A percentile compares a stretch with the other conserved stretches of the same genome.
Evolutionary conservation across 2,797 vertebrate genomes (phyloP).

Genomic region (Acrossocheilus fasciatus): DNA sequence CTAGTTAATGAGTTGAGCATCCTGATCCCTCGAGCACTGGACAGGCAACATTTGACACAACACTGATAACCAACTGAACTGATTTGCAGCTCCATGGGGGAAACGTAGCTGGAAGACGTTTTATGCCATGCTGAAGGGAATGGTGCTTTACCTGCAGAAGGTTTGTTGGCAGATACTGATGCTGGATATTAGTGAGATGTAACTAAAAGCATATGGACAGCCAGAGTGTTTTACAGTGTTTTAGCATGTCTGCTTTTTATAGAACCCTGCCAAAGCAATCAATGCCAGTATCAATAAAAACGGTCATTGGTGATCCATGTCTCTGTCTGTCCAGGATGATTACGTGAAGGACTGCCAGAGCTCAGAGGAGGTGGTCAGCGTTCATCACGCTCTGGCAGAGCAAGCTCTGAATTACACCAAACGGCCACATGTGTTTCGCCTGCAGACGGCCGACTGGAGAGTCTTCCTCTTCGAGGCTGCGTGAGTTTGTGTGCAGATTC

Average conservation of each 20-base stretch:
- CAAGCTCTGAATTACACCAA: slow-evolving; percentile 88
- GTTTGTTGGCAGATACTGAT: slow-evolving; percentile 67
- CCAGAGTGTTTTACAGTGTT: not conserved
- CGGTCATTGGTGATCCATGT: not conserved
- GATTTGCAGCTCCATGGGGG: slow-evolving; percentile 87
- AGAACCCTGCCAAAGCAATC: not conserved
- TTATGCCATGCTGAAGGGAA: slow-evolving; percentile 85
- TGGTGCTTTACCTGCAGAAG: slow-evolving; percentile 91
- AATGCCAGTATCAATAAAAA: not conserved
- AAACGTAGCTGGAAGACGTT: slow-evolving; percentile 93
- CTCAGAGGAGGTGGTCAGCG: slow-evolving; percentile 87
- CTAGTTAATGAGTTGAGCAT: not conserved
- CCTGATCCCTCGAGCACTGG: not conserved
- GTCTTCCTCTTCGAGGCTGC: slow-evolving; percentile 82
- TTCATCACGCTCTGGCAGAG: slow-evolving; percentile 90
- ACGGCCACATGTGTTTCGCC: slow-evolving; percentile 88
- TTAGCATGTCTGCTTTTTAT: not conserved
- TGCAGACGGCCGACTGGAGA: slow-evolving; percentile 92
- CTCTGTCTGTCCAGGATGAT: slow-evolving; percentile 72
- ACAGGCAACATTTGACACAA: not conserved
- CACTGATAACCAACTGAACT: not conserved
- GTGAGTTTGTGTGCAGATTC: slow-evolving; percentile 67
- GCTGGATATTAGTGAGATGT: not conserved
- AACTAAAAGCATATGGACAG: not conserved
- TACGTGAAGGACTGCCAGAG: slow-evolving; percentile 70